Conservation (phyloP, 1,140 invertebrate species). For the Drosophila takahashii region DNA sequence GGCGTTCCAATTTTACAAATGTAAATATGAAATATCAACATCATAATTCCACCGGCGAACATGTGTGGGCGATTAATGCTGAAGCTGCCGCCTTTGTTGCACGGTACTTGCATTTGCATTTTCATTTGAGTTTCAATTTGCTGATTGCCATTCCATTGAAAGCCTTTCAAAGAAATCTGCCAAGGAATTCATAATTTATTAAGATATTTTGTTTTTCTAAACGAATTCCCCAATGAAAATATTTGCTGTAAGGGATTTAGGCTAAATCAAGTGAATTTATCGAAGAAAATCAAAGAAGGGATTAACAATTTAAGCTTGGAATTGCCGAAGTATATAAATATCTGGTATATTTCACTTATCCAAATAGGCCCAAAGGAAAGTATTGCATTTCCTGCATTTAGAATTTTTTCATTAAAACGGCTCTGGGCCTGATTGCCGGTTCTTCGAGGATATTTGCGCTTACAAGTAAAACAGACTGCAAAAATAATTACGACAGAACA, state of each 20-base stretch:
- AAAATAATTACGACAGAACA: constrained; percentile 66
- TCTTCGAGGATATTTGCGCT: constrained; percentile 38
- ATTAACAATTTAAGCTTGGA: not conserved
- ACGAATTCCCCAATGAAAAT: no score
- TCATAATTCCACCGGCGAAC: constrained; percentile 30
- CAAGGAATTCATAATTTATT: constrained; percentile 7
- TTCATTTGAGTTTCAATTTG: constrained; percentile 31
- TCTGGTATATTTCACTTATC: not conserved
- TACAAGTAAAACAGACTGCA: constrained; percentile 45
- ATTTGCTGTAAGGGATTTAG: not conserved
- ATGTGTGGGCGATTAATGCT: constrained; percentile 30
- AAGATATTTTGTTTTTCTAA: not conserved
- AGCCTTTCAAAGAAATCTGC: not conserved
- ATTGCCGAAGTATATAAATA: not conserved
- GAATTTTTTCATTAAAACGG: constrained; percentile 44
- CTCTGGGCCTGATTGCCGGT: constrained; percentile 30
- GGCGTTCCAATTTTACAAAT: constrained; percentile 40
- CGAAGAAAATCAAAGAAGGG: not conserved
- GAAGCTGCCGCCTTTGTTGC: constrained; percentile 9
- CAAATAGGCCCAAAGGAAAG: not conserved
- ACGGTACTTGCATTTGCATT: constrained; percentile 22
- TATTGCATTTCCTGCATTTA: constrained; percentile 27
- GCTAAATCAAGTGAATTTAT: no score
- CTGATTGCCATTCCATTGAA: constrained; percentile 23
- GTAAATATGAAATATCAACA: constrained; percentile 41